These are phyloP conservation scores for Leptarthrus brevirostris DNA, from an alignment of 2,888 invertebrate genomes.

Conservation along the genomic window DNA sequence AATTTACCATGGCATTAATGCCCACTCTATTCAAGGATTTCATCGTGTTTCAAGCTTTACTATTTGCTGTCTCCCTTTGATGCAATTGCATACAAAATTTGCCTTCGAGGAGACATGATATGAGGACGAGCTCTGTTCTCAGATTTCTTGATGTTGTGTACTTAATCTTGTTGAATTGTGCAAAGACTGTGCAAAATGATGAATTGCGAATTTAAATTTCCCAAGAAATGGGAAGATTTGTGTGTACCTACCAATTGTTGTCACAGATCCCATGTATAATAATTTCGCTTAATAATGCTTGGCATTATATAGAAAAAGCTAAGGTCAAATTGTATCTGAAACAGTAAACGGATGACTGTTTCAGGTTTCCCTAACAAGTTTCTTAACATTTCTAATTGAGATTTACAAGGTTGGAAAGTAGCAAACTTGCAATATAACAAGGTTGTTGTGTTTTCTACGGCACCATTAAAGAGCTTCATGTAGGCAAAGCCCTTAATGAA, in stretches of 20 bases:
- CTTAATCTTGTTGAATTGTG: neutral
- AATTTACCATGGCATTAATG: neutral
- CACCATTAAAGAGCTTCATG: neutral
- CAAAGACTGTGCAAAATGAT: neutral
- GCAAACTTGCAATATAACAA: neutral
- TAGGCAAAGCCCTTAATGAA: slow-evolving; percentile 3
- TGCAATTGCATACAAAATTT: neutral
- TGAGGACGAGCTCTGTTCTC: neutral
- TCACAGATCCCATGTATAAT: no score
- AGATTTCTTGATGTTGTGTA: neutral
- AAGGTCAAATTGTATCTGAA: no score
- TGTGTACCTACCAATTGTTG: no score
- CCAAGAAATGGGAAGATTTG: neutral
- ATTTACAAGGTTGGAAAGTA: neutral
- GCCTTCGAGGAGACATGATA: neutral
- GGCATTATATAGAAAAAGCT: no score
- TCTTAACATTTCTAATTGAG: no score
- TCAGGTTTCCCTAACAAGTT: no score
- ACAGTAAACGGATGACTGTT: no score
- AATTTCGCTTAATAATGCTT: no score
- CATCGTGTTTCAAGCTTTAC: neutral
- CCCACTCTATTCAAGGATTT: neutral
- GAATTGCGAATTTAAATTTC: neutral
- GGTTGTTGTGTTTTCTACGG: neutral
- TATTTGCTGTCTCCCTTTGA: neutral